Base-by-base conservation (phyloP, 92 coral and sea anemone genomes). In the Montipora capitata region DNA sequence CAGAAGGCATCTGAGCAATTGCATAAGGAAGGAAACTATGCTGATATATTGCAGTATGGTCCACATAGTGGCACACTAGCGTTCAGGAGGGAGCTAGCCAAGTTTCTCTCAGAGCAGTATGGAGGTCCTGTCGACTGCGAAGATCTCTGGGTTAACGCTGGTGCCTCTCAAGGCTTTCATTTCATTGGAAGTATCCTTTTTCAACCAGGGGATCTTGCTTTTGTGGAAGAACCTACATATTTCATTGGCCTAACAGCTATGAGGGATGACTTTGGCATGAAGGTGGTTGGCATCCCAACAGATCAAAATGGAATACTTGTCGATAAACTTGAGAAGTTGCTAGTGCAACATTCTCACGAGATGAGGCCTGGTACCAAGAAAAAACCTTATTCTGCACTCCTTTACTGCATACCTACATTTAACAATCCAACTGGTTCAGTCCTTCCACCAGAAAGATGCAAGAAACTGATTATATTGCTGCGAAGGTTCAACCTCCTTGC, bases 191-290 rank as follows among this genome's bases (percentile, higher is more conserved):
- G 75, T 39, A 65, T 86, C 5, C 73, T 96, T 16, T 93, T 97
- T 51, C 81, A 91, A 69, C 72, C 76, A 48, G 98, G 97, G 44
- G 98, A 94, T 78, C 35, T 88, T 51, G 98, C 85, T 9, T 88
- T 97, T 82, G 98, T 94, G 15, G 99, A 97, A 69, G 99, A 97
- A 27, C 99, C 99, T 8, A 87, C 99, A 13, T 97, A 94, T 68
- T 96, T 94, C 67, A 70, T 95, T 81, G 96, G 91, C 10, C 45
- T 94, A 1, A 88, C 49, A 65, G 88, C 84, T 8, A 51, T 97
- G 40, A 41, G 35, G 14, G 87, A 91, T 5, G 96, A 94, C 68
- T 63, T 85, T 18, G 84, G 88, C 39, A 85, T 97, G 95, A 97
- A 92, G 40, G 88, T 95, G 52, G 39, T 96, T 43, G 86, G 94